A percentile compares a stretch with the other conserved stretches of the same genome.
These are phyloP conservation scores for Melanaphis sacchari DNA, from an alignment of 1,140 invertebrate species.

Conservation along the genomic window DNA sequence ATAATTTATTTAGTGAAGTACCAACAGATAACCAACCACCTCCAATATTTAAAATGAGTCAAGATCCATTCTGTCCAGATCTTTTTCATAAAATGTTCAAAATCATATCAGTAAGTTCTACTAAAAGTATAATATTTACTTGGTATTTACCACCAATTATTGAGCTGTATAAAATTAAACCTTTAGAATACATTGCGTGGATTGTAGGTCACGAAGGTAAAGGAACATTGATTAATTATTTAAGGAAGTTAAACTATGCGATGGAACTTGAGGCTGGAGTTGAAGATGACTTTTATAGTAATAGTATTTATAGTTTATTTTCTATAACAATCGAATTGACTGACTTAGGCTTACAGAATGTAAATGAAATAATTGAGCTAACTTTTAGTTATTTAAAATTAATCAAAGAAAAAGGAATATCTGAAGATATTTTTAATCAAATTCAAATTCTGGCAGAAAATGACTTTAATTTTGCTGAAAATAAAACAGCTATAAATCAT, in stretches of 20 bases:
- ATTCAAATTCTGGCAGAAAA: conserved; percentile 76
- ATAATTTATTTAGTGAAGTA: conserved; percentile 71
- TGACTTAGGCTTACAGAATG: conserved; percentile 76
- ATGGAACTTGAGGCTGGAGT: conserved; percentile 79
- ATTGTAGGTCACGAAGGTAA: conserved; percentile 88
- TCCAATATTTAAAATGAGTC: conserved; percentile 69
- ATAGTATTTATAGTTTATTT: conserved; percentile 68
- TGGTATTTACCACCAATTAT: conserved; percentile 83
- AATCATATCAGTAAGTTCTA: conserved; percentile 80
- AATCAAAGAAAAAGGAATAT: conserved; percentile 69
- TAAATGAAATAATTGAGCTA: conserved; percentile 73
- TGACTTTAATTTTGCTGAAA: conserved; percentile 72
- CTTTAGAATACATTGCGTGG: conserved; percentile 80
- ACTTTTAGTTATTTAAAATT: conserved; percentile 80
- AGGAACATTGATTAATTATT: conserved; percentile 83
- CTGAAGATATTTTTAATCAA: conserved; percentile 77
- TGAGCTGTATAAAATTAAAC: conserved; percentile 77
- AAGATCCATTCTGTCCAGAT: conserved; percentile 67
- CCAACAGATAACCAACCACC: conserved; percentile 71
- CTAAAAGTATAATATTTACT: conserved; percentile 75
- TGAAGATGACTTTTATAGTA: conserved; percentile 73
- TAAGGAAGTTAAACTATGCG: conserved; percentile 85
- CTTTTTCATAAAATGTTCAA: conserved; percentile 79
- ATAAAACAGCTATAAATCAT: conserved; percentile 76
- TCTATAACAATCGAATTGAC: conserved; percentile 78